Percentiles rank a stretch among this genome's conserved stretches.
phyloP scores from a whole-genome alignment of 2,888 invertebrate species.

The Hetaerina titia region DNA sequence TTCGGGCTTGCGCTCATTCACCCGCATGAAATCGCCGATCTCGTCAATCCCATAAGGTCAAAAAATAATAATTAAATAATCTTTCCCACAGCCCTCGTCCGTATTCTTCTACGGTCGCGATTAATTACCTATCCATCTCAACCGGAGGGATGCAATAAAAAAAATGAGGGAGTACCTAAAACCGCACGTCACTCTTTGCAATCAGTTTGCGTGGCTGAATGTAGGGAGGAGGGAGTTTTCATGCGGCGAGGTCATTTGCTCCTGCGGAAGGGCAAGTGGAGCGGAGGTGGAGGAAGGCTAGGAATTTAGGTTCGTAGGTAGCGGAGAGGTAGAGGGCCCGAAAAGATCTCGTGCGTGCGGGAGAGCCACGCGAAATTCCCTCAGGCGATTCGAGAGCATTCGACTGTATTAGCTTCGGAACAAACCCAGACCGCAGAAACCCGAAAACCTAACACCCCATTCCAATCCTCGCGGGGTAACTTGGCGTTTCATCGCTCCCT shows the following conservation, averaged over 20 bases:
- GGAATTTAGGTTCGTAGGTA: background rate
- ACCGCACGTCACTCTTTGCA: background rate
- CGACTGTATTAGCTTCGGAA: conserved; percentile 10
- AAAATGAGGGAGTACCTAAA: background rate
- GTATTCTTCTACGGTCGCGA: background rate
- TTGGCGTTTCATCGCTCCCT: conserved; percentile 43
- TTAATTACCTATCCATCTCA: background rate
- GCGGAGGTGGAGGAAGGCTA: background rate
- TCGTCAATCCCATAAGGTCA: background rate
- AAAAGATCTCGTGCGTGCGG: background rate
- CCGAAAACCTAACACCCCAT: conserved; percentile 27
- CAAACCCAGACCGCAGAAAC: conserved; percentile 45
- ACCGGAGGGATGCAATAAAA: background rate
- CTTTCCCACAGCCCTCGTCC: background rate
- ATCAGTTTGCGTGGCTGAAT: background rate
- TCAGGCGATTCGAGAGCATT: conserved; percentile 37
- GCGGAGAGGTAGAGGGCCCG: background rate
- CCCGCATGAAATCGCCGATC: background rate
- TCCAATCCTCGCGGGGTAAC: background rate
- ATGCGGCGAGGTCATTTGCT: background rate
- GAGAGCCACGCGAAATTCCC: background rate
- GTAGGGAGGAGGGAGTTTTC: background rate
- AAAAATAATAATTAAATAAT: background rate
- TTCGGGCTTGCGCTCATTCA: background rate
- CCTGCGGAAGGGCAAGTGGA: background rate